Percentiles rank a stretch among this genome's conserved stretches.
These are phyloP conservation scores for Planiliza haematocheilus DNA, from an alignment of 2,113 vertebrate genomes.

Conservation along the genomic window DNA sequence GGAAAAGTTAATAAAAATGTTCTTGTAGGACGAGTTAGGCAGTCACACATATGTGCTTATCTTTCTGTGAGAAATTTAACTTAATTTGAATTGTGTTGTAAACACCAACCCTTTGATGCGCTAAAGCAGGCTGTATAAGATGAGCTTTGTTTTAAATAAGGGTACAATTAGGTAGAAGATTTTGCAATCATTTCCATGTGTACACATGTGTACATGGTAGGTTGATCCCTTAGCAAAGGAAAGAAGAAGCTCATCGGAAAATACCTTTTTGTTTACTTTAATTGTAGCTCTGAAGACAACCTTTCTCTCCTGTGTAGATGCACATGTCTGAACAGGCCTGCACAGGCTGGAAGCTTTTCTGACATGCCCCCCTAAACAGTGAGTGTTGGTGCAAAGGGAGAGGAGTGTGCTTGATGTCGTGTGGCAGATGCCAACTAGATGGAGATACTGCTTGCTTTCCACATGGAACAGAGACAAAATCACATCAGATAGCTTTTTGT, in stretches of 20 bases:
- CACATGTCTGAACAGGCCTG: slow-evolving; percentile 50
- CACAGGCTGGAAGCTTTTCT: slow-evolving; percentile 64
- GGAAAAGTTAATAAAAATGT: background rate
- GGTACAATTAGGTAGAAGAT: background rate
- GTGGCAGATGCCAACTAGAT: slow-evolving; percentile 37
- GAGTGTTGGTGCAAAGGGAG: slow-evolving; percentile 31
- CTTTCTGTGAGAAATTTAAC: too few relatives aligned
- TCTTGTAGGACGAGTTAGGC: background rate
- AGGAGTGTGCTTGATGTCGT: slow-evolving; percentile 30
- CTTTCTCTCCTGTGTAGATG: slow-evolving; percentile 17
- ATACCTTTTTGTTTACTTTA: slow-evolving; percentile 21
- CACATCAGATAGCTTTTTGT: background rate
- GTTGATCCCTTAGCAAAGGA: background rate
- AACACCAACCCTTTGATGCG: background rate
- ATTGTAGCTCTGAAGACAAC: slow-evolving; percentile 33
- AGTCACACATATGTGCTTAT: too few relatives aligned
- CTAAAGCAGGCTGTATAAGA: slow-evolving; percentile 3
- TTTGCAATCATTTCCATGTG: background rate
- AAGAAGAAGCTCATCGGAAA: slow-evolving; percentile 3
- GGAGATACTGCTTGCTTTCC: slow-evolving; percentile 25
- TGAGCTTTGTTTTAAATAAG: background rate
- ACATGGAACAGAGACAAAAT: slow-evolving; percentile 4
- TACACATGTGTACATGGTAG: background rate
- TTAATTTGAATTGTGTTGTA: too few relatives aligned
- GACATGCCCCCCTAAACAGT: slow-evolving; percentile 50